Evolutionary conservation across 2,888 invertebrate genomes (phyloP), one percentile per base, ranked within the genome.

Genomic region (Pristionchus exspectatus): DNA sequence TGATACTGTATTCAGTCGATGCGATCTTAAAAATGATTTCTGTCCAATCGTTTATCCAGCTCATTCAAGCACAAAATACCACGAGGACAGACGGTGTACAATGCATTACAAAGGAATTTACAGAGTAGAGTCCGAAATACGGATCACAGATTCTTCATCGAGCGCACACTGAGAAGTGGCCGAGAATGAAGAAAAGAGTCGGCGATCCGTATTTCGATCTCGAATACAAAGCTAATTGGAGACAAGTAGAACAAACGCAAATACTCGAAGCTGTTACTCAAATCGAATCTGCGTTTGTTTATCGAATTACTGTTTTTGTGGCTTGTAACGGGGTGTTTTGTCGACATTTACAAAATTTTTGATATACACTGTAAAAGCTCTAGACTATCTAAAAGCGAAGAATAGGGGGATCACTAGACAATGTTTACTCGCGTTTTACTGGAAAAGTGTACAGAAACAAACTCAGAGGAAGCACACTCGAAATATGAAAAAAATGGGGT

Each of bases 231-330:
- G 44, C 44, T 10, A 12, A 50, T 7, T 10, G 12, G 10, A 50
- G 44, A 50, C 44, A 50, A 50, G 7, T 3, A 50, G 10, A 12
- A 50, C 59, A 59, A 59, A 59, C 59, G 59, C 59, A 59, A 21
- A 18, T 59, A 5, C 18, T 24, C 24, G n/a, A 66, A n/a, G 21
- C 66, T 9, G 21, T 66, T 2, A 24, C 12, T 66, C 66, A 27
- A 24, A 66, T 66, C 30, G 38, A 74, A 74, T 74, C 74, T 74
- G 38, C 74, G 30, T 18, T 16, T 12, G 30, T 69, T n/a, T 18
- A 24, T 69, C 69, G 69, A 69, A 69, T 69, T 69, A 69, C 69
- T 69, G n/a, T 69, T 69, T 69, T 69, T 74, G 74, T 74, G 74
- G 74, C 30, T 33, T 74, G 9, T 30, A 33, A 74, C 38, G 38